Base-by-base conservation (phyloP, 2,797 vertebrate genomes). In the Platyrinchus mystaceus region DNA sequence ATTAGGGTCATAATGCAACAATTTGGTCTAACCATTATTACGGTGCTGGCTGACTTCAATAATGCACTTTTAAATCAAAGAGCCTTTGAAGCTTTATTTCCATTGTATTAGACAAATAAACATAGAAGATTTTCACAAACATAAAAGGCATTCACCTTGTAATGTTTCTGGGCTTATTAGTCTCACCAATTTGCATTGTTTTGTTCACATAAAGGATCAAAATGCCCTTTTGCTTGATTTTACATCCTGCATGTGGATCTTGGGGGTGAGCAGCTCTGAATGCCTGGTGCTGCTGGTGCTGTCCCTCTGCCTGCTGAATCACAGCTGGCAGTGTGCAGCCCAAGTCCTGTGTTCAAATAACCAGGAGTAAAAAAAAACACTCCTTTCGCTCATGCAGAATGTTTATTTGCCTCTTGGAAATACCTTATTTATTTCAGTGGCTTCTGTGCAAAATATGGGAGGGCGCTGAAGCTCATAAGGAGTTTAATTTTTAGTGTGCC, bases 121-220 rank as follows among this genome's bases (percentile, higher is more conserved):
- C 95, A 95, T 19, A 30, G 93, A 91, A 82, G 84, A 92, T 93
- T 90, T 87, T 77, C 90, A 78, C 5, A 3, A 60, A 88, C 90
- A 87, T 96, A 90, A 94, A 97, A 96, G 95, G 86, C 91, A 90
- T 95, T 60, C 81, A 90, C 93, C 95, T 94, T 95, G 89, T 88
- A 87, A 94, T 27, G 82, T 94, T 74, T 92, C 90, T 74, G 87
- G 84, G 95, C 77, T 93, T 95, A 68, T 78, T 88, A 90, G 85
- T 95, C 94, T 97, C 94, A 89, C 90, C 86, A 90, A 96, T 87
- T 91, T 76, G 95, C 90, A 94, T 96, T 97, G 96, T 97, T 95
- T 93, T 93, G 93, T 91, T 94, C 96, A 70, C 87, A 96, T 84
- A 94, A 95, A 97, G 94, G 96, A 97, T 95, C 95, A 96, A 91